phyloP scores from a whole-genome alignment of 1,140 invertebrate species.

The Trichonephila inaurata region DNA sequence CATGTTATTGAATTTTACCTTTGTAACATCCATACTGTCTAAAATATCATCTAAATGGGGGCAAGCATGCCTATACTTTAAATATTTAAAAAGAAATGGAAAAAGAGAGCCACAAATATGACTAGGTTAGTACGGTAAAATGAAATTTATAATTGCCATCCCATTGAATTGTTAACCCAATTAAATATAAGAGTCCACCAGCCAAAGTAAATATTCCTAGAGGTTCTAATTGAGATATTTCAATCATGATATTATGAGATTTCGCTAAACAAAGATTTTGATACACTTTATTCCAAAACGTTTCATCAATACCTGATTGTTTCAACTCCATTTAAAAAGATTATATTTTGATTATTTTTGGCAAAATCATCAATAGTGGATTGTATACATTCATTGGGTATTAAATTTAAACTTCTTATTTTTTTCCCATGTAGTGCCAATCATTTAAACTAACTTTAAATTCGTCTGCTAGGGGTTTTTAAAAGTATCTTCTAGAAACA shows the following conservation, averaged over 20 bases:
- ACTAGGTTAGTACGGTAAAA: background rate
- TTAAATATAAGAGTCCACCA: background rate
- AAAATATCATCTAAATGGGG: background rate
- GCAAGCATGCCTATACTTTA: no score
- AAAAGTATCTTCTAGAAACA: no score
- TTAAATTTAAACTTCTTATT: no score
- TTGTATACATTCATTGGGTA: background rate
- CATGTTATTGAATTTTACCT: background rate
- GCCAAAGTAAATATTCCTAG: background rate
- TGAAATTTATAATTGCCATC: background rate
- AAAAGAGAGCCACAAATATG: no score
- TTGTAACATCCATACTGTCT: background rate
- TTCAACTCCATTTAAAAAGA: background rate
- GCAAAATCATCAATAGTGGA: background rate
- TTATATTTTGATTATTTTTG: background rate
- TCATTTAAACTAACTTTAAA: no score
- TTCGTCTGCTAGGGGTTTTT: no score
- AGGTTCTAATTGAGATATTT: background rate
- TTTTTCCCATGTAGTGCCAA: no score
- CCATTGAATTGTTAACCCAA: background rate
- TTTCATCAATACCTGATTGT: background rate
- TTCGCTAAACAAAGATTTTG: background rate
- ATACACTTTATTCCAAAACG: background rate
- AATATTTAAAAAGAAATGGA: no score
- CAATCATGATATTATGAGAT: background rate